Percentiles rank a stretch among this genome's conserved stretches.
phyloP scores from a whole-genome alignment of 2,113 vertebrate genomes.

The Clarias gariepinus region DNA sequence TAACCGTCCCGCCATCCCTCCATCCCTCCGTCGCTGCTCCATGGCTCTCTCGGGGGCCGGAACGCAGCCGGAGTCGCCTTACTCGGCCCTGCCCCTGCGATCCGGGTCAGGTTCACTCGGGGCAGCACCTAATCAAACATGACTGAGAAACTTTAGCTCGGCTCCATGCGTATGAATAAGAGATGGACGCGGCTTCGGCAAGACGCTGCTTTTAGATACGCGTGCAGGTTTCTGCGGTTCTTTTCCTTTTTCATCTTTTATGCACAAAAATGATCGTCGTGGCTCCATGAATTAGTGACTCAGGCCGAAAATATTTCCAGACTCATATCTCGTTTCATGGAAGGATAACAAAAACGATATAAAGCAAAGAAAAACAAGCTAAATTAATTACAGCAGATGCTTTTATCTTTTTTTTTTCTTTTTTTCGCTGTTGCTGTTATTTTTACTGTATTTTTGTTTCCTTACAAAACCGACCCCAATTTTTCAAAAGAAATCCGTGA shows the following conservation, averaged over 20 bases:
- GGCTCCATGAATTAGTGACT: background rate
- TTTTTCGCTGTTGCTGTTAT: background rate
- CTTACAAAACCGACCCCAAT: background rate
- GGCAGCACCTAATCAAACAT: conserved; percentile 42
- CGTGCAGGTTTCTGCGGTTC: background rate
- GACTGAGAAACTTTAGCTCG: conserved; percentile 49
- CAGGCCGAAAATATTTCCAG: background rate
- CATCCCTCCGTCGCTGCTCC: background rate
- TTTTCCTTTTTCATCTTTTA: conserved; percentile 1
- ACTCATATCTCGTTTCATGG: background rate
- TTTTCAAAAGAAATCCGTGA: background rate
- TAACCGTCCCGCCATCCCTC: background rate
- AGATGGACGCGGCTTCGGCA: conserved; percentile 24
- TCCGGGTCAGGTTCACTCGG: conserved; percentile 46
- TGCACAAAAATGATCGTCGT: conserved; percentile 1
- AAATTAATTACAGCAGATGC: conserved; percentile 4
- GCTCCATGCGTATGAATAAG: conserved; percentile 49
- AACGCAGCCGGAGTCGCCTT: conserved; percentile 39
- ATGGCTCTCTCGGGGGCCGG: background rate
- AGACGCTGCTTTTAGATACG: background rate
- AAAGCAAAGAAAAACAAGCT: background rate
- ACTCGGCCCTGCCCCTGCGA: conserved; percentile 40
- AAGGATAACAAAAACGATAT: background rate
- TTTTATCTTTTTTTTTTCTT: background rate
- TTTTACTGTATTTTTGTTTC: background rate